These are phyloP conservation scores for Bactericera cockerelli DNA, from an alignment of 1,140 invertebrate genomes.

Conservation along the genomic window DNA sequence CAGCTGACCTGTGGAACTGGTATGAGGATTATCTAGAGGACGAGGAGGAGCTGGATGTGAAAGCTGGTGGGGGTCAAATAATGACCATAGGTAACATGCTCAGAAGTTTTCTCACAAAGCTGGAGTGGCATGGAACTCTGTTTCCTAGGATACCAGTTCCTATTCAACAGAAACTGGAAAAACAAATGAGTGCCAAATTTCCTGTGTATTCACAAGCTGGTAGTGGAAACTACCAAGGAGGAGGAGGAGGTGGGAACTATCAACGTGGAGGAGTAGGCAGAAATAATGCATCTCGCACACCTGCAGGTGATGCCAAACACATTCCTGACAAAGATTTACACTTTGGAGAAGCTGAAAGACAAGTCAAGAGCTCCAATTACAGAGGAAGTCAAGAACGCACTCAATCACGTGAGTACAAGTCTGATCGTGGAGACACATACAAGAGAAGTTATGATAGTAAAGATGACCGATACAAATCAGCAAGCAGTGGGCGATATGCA, in stretches of 20 bases:
- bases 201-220: conserved; percentile 31
- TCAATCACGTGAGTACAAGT: background rate
- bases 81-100: conserved; percentile 91
- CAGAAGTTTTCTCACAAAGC: conserved; percentile 82
- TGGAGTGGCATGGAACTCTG: conserved; percentile 96
- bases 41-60: conserved; percentile 91
- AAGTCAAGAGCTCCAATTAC: background rate
- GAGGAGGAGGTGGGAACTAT: conserved; percentile 31
- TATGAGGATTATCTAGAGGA: conserved; percentile 92
- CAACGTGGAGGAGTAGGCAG: background rate
- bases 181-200: conserved; percentile 44
- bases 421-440: conserved; percentile 13
- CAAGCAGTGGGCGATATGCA: conserved; percentile 2
- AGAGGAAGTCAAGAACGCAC: conserved; percentile 11
- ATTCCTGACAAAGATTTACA: conserved; percentile 36
- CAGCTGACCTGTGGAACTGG: conserved; percentile 90
- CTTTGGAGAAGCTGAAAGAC: conserved; percentile 34
- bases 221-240: conserved; percentile 29
- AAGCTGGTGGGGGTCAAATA: conserved; percentile 86
- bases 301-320: conserved; percentile 27
- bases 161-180: conserved; percentile 76
- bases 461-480: conserved; percentile 14
- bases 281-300: conserved; percentile 11
- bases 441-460: conserved; percentile 12
- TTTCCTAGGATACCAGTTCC: conserved; percentile 99